Evolutionary conservation across 2,797 vertebrate species (phyloP), one percentile per base, ranked within the genome.

Genomic region (Clamator glandarius): DNA sequence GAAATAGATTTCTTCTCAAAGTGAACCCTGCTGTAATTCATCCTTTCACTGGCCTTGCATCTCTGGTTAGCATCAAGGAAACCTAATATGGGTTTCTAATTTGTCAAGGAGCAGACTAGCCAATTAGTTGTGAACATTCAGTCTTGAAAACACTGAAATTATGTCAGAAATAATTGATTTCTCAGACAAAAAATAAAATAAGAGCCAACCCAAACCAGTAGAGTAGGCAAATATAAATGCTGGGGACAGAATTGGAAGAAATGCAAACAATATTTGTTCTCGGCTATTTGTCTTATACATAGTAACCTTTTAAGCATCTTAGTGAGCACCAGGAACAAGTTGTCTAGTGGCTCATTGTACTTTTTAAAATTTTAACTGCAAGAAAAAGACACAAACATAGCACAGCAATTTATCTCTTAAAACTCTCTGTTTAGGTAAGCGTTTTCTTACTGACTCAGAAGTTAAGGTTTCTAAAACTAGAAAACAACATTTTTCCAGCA

Each of bases 151-250:
- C 67, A 91, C 48, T 73, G 87, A 92, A 91, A 69, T 58, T 16
- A 81, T 91, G 20, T 86, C 72, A 96, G 86, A 84, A 92, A 80
- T 90, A 74, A 82, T 57, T 55, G 64, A 63, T 74, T 84, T 93
- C 15, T 83, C 70, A 58, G 76, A 33, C 19, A 92, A 93, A 95
- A 93, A 93, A 90, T 54, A 92, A 85, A 85, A n/a, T 14, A 73
- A 70, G 58, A 29, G 8, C 66, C 76, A 91, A 96, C 91, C 75
- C 35, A 77, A 39, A 58, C 35, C 72, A 72, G 39, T 8, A 57
- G 44, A 82, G 51, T 6, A 62, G 58, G 50, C 28, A 86, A 94
- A 90, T 16, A 48, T 35, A 79, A 87, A 64, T 51, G 41, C 0
- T 83, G 54, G 26, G 29, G 52, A 90, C 36, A 89, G 52, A 82